Conservation (phyloP, 2,797 vertebrate species). For the Acropternis orthonyx region DNA sequence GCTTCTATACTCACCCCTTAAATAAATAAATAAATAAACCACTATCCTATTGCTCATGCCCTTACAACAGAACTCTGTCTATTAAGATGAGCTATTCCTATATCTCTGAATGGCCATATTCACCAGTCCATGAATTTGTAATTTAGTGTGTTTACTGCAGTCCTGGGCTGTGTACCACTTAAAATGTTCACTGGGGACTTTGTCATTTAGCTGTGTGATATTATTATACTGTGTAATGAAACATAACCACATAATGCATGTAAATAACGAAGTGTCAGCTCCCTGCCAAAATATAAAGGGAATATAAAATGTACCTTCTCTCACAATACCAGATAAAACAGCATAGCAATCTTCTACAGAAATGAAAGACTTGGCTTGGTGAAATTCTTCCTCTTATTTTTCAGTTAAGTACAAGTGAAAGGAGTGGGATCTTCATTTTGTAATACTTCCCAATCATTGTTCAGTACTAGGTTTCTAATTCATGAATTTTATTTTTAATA, state of each 20-base stretch:
- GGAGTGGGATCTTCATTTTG: neutral
- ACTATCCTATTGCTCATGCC: neutral
- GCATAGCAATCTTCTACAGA: neutral
- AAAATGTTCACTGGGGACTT: constrained; percentile 36
- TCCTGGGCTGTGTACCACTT: neutral
- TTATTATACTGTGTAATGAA: constrained; percentile 61
- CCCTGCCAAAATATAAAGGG: constrained; percentile 30
- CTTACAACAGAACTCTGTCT: constrained; percentile 15
- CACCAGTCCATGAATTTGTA: constrained; percentile 29
- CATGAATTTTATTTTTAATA: neutral
- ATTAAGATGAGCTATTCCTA: neutral
- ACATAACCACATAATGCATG: constrained; percentile 44
- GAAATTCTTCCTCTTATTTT: constrained; percentile 1
- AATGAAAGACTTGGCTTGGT: neutral
- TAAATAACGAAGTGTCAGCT: constrained; percentile 58
- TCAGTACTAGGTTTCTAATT: neutral
- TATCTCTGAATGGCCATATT: neutral
- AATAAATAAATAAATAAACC: constrained; percentile 39
- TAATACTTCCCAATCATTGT: neutral
- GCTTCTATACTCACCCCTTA: neutral
- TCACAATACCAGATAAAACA: constrained; percentile 25
- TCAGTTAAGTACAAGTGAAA: constrained; percentile 14
- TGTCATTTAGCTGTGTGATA: constrained; percentile 49
- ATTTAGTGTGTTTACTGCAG: neutral
- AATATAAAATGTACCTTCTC: constrained; percentile 19